Percentiles rank a stretch among this genome's conserved stretches.
These are phyloP conservation scores for Cerastoderma edule DNA, from an alignment of 2,888 invertebrate genomes.

Conservation along the genomic window DNA sequence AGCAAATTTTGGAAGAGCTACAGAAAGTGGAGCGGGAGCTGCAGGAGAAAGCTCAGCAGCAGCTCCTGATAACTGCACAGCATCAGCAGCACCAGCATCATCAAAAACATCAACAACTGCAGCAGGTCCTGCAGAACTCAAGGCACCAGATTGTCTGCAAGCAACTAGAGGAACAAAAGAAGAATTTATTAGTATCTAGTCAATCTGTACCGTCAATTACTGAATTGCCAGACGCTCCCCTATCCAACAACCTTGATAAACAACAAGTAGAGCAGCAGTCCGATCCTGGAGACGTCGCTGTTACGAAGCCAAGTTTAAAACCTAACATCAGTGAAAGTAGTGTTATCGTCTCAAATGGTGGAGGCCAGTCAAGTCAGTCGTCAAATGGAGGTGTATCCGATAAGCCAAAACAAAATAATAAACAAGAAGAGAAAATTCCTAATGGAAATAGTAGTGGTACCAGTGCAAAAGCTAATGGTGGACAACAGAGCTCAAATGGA, in stretches of 20 bases:
- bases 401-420: conserved; percentile 35
- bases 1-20: conserved; percentile 88
- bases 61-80: conserved; percentile 79
- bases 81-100: conserved; percentile 79
- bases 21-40: conserved; percentile 89
- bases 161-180: conserved; percentile 65
- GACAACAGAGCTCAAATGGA: conserved; percentile 37
- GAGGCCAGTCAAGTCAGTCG: conserved; percentile 24
- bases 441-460: conserved; percentile 27
- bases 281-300: conserved; percentile 17
- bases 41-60: conserved; percentile 86
- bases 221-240: conserved; percentile 40
- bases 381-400: conserved; percentile 27
- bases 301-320: conserved; percentile 40
- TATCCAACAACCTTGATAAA: conserved; percentile 68
- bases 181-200: conserved; percentile 57
- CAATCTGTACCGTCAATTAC: conserved; percentile 41
- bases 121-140: conserved; percentile 62
- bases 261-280: conserved; percentile 56
- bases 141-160: conserved; percentile 61
- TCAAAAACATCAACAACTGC: conserved; percentile 73
- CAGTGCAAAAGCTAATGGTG: conserved; percentile 39
- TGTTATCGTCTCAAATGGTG: conserved; percentile 21
- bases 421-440: conserved; percentile 29
- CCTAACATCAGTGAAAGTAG: conserved; percentile 51